Evolutionary conservation across 2,113 vertebrate genomes (phyloP).

Genomic region (Talpa occidentalis): DNA sequence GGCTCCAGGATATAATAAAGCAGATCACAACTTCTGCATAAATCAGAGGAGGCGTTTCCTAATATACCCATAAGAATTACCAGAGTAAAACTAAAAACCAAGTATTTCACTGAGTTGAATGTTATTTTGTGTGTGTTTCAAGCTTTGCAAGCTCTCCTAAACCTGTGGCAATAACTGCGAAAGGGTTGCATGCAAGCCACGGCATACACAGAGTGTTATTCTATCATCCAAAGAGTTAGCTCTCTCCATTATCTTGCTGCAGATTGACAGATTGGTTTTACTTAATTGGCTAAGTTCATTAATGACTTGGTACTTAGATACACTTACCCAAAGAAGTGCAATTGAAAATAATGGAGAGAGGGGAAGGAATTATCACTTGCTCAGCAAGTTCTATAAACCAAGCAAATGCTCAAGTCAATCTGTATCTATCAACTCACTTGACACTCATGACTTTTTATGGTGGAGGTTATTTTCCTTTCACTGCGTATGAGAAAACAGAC

Average conservation of each 20-base stretch:
- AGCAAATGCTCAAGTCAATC: neutral
- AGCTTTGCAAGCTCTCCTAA: neutral
- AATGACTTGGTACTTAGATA: neutral
- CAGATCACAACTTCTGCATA: neutral
- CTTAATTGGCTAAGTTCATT: neutral
- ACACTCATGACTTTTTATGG: neutral
- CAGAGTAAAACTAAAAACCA: neutral
- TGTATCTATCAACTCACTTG: neutral
- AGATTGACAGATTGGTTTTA: constrained; percentile 28
- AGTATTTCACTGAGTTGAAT: neutral
- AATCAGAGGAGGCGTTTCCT: neutral
- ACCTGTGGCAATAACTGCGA: neutral
- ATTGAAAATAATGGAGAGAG: neutral
- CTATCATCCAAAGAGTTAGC: neutral
- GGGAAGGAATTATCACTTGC: neutral
- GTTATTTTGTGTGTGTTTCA: neutral
- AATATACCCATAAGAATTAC: neutral
- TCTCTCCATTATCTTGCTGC: neutral
- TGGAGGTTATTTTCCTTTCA: neutral
- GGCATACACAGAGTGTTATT: neutral
- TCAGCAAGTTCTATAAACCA: neutral
- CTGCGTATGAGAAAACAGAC: neutral
- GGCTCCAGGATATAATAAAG: neutral
- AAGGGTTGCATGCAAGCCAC: neutral
- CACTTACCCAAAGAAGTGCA: neutral